Percentiles rank a stretch among this genome's conserved stretches.
Evolutionary conservation across 2,797 vertebrate species (phyloP).

Genomic region (Setipinna tenuifilis): DNA sequence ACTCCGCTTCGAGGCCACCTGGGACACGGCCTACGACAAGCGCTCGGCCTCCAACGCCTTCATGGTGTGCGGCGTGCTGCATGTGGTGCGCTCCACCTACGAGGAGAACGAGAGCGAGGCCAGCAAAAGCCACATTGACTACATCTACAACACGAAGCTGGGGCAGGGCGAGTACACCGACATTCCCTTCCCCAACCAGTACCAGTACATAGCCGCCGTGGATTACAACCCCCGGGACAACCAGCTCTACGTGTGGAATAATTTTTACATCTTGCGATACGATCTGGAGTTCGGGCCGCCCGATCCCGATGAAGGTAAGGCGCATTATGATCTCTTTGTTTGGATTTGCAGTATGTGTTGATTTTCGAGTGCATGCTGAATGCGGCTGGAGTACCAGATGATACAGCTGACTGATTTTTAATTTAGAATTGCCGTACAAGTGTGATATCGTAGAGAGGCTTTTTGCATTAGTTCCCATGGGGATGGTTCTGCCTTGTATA

Average conservation of each 20-base stretch:
- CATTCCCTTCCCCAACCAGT: slow-evolving; percentile 94
- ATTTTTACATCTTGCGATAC: slow-evolving; percentile 96
- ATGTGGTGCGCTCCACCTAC: slow-evolving; percentile 95
- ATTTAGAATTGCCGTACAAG: slow-evolving; percentile 68
- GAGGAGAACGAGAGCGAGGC: slow-evolving; percentile 96
- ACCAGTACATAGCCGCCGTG: slow-evolving; percentile 98
- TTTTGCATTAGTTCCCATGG: slow-evolving; percentile 60
- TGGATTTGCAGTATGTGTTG: slow-evolving; percentile 35
- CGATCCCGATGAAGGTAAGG: slow-evolving; percentile 94
- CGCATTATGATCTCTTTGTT: slow-evolving; percentile 10
- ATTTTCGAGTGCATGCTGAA: slow-evolving; percentile 53
- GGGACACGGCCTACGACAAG: slow-evolving; percentile 96
- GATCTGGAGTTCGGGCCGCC: slow-evolving; percentile 94
- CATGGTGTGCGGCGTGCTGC: slow-evolving; percentile 96
- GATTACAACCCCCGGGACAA: slow-evolving; percentile 99
- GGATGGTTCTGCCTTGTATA: slow-evolving; percentile 71
- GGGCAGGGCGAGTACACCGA: slow-evolving; percentile 89
- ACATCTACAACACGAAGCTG: slow-evolving; percentile 93
- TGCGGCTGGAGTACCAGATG: slow-evolving; percentile 39
- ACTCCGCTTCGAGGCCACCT: slow-evolving; percentile 93
- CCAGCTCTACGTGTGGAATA: slow-evolving; percentile 99
- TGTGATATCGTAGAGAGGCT: slow-evolving; percentile 60
- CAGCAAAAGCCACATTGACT: slow-evolving; percentile 91
- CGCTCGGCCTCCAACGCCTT: slow-evolving; percentile 98
- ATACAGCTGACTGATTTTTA: slow-evolving; percentile 69